Conservation (phyloP, 2,888 invertebrate genomes). For the Hetaerina titia region DNA sequence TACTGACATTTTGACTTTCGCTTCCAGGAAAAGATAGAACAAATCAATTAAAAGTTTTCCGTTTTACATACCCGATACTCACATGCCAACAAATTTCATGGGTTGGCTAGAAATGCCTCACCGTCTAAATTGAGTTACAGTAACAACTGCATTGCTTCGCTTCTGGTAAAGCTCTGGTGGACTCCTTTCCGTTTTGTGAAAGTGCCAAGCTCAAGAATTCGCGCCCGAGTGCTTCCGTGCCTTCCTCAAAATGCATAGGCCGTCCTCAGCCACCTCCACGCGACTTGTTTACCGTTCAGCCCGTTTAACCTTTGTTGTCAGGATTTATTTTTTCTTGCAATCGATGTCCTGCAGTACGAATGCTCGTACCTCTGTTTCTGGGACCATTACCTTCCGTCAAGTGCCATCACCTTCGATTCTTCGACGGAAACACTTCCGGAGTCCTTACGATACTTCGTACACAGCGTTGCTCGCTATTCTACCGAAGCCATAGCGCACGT, state of each 20-base stretch:
- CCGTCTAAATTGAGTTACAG: too few relatives aligned
- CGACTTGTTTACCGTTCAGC: neutral
- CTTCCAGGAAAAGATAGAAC: too few relatives aligned
- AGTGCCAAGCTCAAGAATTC: neutral
- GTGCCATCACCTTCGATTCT: neutral
- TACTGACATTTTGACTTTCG: too few relatives aligned
- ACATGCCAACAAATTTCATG: too few relatives aligned
- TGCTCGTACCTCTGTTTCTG: neutral
- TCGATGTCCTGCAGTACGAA: neutral
- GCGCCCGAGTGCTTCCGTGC: neutral
- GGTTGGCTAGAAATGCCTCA: too few relatives aligned
- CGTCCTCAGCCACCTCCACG: neutral
- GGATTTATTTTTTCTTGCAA: neutral
- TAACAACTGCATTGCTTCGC: too few relatives aligned
- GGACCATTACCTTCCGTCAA: neutral
- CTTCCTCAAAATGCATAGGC: neutral
- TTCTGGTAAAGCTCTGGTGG: too few relatives aligned
- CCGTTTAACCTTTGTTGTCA: neutral
- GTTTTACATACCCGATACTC: too few relatives aligned
- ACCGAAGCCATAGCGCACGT: neutral
- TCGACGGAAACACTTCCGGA: slow-evolving; percentile 7
- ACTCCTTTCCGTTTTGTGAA: too few relatives aligned
- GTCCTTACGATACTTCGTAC: neutral
- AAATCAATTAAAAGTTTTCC: too few relatives aligned
- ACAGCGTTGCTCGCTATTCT: neutral